A percentile compares a stretch with the other conserved stretches of the same genome.
These are phyloP conservation scores for Lanius collurio DNA, from an alignment of 2,113 vertebrate genomes.

Conservation along the genomic window DNA sequence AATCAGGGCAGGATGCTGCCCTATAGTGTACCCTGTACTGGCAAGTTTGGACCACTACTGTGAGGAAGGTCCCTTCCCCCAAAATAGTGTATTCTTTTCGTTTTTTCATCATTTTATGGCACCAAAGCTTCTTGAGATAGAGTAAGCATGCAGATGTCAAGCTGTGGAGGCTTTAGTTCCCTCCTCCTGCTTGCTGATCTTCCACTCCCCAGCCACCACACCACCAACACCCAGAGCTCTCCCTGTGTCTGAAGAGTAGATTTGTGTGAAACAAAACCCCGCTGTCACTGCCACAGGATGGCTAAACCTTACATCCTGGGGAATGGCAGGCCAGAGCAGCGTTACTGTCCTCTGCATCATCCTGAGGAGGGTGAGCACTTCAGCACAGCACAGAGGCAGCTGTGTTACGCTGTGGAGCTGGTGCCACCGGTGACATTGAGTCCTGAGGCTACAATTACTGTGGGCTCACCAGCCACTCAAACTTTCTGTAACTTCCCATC, in stretches of 20 bases:
- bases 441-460: not conserved
- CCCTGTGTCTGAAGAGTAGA: not conserved
- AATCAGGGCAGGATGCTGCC: not conserved
- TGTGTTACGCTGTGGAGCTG: not conserved
- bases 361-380: not conserved
- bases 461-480: not conserved
- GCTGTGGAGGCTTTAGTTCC: not conserved
- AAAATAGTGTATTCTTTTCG: not conserved
- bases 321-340: not conserved
- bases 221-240: not conserved
- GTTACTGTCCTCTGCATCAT: not conserved
- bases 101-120: not conserved
- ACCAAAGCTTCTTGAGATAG: not conserved
- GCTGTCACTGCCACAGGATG: not conserved
- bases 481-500: not conserved
- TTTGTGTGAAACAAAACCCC: not conserved
- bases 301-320: not conserved
- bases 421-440: not conserved
- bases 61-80: not conserved
- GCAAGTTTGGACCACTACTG: not conserved
- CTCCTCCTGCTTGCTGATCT: not conserved
- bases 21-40: not conserved
- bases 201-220: not conserved
- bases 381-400: not conserved
- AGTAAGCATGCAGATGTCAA: not conserved